Evolutionary conservation across 2,888 invertebrate species (phyloP).

Genomic region (Elaeidobius kamerunicus): DNA sequence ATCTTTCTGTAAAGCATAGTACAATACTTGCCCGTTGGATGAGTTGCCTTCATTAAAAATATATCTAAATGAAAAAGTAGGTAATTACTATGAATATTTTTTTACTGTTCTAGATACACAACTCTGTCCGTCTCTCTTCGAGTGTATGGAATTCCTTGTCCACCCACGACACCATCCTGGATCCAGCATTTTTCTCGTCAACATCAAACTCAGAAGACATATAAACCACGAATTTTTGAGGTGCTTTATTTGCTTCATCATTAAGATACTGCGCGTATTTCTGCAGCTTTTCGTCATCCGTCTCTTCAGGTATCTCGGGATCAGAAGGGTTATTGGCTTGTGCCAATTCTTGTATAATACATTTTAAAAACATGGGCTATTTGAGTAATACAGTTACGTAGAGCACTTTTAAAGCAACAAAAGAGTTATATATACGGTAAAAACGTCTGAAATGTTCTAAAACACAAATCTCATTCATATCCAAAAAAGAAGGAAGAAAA

Average conservation of each 20-base stretch:
- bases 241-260: conserved; percentile 45
- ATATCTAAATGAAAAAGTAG: conserved; percentile 11
- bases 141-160: conserved; percentile 61
- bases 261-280: conserved; percentile 37
- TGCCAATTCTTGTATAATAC: conserved; percentile 3
- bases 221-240: conserved; percentile 58
- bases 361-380: no score
- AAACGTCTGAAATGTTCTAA: no score
- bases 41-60: conserved; percentile 9
- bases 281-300: conserved; percentile 37
- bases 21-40: conserved; percentile 51
- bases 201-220: conserved; percentile 58
- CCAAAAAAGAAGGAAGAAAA: no score
- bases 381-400: no score
- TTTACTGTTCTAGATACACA: conserved; percentile 17
- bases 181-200: conserved; percentile 56
- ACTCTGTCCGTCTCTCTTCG: conserved; percentile 60
- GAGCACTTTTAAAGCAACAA: no score
- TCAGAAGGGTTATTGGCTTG: background rate
- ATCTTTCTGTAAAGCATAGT: conserved; percentile 54
- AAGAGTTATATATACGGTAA: no score
- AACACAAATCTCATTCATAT: no score
- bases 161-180: conserved; percentile 58
- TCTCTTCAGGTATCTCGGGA: conserved; percentile 22
- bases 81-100: background rate